Percentiles rank a stretch among this genome's conserved stretches.
phyloP scores from a whole-genome alignment of 1,140 invertebrate genomes.

The Papilio xuthus region DNA sequence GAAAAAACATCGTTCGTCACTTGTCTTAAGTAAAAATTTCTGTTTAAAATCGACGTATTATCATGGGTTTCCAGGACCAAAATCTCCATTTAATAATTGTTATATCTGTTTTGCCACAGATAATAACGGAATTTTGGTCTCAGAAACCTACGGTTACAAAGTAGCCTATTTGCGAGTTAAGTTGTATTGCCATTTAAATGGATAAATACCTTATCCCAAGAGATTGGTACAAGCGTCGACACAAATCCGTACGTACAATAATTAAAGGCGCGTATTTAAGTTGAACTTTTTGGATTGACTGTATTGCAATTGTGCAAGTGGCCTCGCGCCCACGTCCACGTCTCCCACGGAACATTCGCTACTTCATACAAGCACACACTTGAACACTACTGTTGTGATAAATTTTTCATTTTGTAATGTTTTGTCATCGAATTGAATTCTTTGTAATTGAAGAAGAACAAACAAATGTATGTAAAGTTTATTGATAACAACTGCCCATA shows the following conservation, averaged over 20 bases:
- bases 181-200: conserved; percentile 3
- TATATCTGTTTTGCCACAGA: too few species aligned
- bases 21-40: neutral
- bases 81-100: too few species aligned
- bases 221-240: neutral
- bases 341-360: conserved; percentile 51
- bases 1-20: neutral
- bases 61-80: too few species aligned
- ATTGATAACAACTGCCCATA: too few species aligned
- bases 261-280: neutral
- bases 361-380: neutral
- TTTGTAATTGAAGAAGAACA: too few species aligned
- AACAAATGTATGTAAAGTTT: too few species aligned
- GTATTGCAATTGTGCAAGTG: conserved; percentile 65
- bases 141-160: too few species aligned
- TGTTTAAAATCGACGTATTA: neutral
- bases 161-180: neutral
- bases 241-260: neutral
- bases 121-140: too few species aligned
- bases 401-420: neutral
- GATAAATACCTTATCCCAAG: neutral
- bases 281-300: conserved; percentile 31
- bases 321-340: conserved; percentile 65
- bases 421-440: neutral
- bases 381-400: neutral